Base-by-base conservation (phyloP, 2,888 invertebrate genomes). In the Taphrorychus bicolor region DNA sequence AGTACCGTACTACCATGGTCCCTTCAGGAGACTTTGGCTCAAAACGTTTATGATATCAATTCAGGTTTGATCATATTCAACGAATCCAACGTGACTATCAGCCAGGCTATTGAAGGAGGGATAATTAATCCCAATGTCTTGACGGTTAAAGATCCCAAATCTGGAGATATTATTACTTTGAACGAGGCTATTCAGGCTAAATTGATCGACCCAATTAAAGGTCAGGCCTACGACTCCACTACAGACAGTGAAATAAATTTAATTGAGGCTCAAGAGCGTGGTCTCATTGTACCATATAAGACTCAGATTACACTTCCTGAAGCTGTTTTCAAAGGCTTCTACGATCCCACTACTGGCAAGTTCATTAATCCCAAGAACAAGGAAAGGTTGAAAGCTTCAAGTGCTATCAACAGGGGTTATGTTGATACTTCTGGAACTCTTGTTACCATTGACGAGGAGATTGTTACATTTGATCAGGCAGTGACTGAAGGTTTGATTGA, bases 301-400 rank as follows among this genome's bases (percentile, higher is more conserved):
- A 89, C 91, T 59, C 92, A 91, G 80, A 89, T 94, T 71, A 93
- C 93, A 68, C 84, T 95, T 22, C 92, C 93, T 0, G 94, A 95
- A 83, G 95, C 95, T 1, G 91, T 96, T n/a, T 92, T 92, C 76
- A 91, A 93, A 82, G 95, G 95, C n/a, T 88, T 93, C 71, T 95
- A 95, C 77, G 94, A 97, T 84, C 91, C 92, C 0, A 87, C 88
- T 75, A 90, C 91, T 32, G 95, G 95, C 52, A 89, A 91, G 77
- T 92, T 94, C 77, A 90, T 90, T 40, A 91, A 92, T 79, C 90
- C 93, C 2, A 87, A 89, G 75, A 91, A 90, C n/a, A 89, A 90
- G 74, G 92, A 92, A 80, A 90, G 91, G 79, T 82, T 95, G 69
- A 89, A 90, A 72, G 90, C 93, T 58, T 91, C 93, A 81, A 89